phyloP scores from a whole-genome alignment of 1,140 invertebrate species.

The Platyscapa corneri region DNA sequence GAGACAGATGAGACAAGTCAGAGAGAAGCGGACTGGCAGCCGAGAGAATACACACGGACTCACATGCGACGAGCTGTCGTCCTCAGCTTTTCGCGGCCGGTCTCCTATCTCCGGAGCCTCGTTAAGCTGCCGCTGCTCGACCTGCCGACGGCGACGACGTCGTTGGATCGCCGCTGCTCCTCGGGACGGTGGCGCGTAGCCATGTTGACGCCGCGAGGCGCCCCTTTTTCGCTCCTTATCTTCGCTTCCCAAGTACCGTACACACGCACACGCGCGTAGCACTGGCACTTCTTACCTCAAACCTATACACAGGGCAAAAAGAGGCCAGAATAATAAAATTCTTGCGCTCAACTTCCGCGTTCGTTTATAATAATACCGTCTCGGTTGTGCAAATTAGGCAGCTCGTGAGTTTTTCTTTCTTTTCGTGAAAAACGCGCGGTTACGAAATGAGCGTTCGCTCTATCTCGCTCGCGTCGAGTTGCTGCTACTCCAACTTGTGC shows the following conservation, averaged over 20 bases:
- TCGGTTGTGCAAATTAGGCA: background rate
- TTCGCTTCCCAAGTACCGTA: background rate
- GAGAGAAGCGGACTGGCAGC: background rate
- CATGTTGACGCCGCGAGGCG: conserved; percentile 27
- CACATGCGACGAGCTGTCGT: conserved; percentile 14
- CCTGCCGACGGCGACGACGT: conserved; percentile 19
- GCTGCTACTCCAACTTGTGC: conserved; percentile 13
- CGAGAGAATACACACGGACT: conserved; percentile 3
- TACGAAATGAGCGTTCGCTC: conserved; percentile 5
- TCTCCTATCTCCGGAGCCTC: conserved; percentile 16
- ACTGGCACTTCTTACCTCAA: background rate
- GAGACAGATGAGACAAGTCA: background rate
- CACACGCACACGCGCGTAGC: background rate
- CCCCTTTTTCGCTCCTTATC: conserved; percentile 9
- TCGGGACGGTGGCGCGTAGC: conserved; percentile 1
- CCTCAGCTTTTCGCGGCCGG: background rate
- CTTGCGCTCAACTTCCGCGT: too few relatives aligned
- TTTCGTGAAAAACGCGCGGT: background rate
- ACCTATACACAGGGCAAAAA: background rate
- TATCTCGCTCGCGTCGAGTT: conserved; percentile 16
- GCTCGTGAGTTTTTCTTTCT: background rate
- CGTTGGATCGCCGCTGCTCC: conserved; percentile 1
- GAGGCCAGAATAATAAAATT: background rate
- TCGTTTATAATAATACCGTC: background rate
- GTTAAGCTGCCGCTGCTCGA: background rate